These are phyloP conservation scores for Callipepla squamata DNA, from an alignment of 2,113 vertebrate genomes.

Conservation along the genomic window DNA sequence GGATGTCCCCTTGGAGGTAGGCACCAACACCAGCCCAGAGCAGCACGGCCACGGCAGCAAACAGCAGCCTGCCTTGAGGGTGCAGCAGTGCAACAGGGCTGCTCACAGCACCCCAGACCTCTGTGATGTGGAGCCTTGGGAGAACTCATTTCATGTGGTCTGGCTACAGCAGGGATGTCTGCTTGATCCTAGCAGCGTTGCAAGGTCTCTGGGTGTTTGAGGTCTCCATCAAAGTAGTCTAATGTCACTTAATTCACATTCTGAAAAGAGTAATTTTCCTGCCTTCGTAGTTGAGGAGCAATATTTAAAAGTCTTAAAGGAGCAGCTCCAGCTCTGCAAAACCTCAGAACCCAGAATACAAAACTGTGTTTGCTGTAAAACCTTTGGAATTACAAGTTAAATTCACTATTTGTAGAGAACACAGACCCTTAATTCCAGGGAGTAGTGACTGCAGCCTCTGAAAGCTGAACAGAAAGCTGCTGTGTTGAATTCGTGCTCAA, in stretches of 20 bases:
- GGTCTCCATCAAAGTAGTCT: neutral
- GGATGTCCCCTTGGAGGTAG: accelerated
- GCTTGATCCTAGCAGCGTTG: neutral
- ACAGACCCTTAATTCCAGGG: neutral
- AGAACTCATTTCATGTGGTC: accelerated
- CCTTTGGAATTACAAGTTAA: neutral
- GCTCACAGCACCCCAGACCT: neutral
- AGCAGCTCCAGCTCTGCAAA: neutral
- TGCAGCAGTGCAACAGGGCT: neutral
- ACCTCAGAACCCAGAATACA: neutral
- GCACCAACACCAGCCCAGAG: accelerated
- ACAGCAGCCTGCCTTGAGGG: accelerated
- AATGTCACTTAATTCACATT: neutral
- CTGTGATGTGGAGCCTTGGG: neutral
- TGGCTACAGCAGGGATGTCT: neutral
- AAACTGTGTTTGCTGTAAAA: neutral
- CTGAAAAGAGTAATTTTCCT: neutral
- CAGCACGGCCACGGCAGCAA: accelerated
- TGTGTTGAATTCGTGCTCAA: neutral
- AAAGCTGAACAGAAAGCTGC: conserved; percentile 14
- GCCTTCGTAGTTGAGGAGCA: neutral
- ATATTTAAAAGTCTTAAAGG: neutral
- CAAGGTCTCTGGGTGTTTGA: neutral
- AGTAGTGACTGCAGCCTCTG: neutral
- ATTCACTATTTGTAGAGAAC: neutral